Evolutionary conservation across 2,113 vertebrate species (phyloP), one percentile per base, ranked within the genome.

Genomic region (Enhydra lutris): DNA sequence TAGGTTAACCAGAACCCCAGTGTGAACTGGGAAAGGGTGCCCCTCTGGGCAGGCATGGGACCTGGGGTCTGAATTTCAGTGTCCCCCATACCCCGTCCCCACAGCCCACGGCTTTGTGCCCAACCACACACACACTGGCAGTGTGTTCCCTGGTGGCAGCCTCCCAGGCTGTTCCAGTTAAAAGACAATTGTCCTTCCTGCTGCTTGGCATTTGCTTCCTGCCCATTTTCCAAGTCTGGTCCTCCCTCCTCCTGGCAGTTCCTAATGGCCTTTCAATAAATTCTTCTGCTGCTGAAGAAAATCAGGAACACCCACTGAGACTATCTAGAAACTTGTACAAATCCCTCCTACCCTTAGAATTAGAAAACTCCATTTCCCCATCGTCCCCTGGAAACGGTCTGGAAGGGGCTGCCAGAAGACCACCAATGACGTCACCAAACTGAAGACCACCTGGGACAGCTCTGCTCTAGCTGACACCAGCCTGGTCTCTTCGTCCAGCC

Each of bases 181-280:
- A 81, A 94, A 42, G 57, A 95, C 91, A 89, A 63, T 86, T 18
- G 59, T 57, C n/a, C 89, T 91, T 96, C 96, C 97, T 85, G 85
- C 57, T 87, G 71, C 94, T 91, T 88, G 95, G 85, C 0, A 4
- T 85, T 95, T 31, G 34, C 71, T 97, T 97, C 97, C 96, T 57
- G 87, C 63, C 55, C n/a, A 29, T 80, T 92, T 91, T 86, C 87
- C 21, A 87, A 94, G 84, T 52, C 87, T 61, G 17, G 55, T n/a
- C 74, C 87, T 78, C 39, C 71, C 92, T 95, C 45, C 39, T 90
- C 89, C 84, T 71, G 69, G 74, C 82, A 85, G 39, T 71, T 84
- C 84, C 91, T 73, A 57, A 39, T 18, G 39, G 71, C 76, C 93
- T 95, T 94, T 79, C 88, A 69, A 5, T 69, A 45, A 79, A 73